Evolutionary conservation across 92 coral and sea anemone species (phyloP), one percentile per base, ranked within the genome.

Genomic region (Porites evermanni): DNA sequence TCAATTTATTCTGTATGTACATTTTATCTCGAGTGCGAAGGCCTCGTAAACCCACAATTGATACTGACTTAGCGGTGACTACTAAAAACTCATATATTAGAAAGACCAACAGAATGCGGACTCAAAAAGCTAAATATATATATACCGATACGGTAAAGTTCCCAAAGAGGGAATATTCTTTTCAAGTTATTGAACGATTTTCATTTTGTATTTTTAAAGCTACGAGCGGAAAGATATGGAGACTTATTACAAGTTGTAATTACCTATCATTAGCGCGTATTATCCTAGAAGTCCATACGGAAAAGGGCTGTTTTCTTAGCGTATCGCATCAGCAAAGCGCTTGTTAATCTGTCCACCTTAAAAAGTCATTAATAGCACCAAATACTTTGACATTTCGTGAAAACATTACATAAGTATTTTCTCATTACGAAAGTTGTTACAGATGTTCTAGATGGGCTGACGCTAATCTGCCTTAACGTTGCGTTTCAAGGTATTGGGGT

Each of bases 351-450:
- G 72, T 64, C 74, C 87, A 13, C 87, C 87, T 83, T 83, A 83
- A 83, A 74, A 83, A 64, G 87, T 72, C 70, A 91, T 78, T 92
- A 92, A 92, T 86, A 79, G 82, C 86, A 84, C 87, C 83, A 87
- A 72, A 91, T 53, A 80, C 74, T 75, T 20, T 89, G 97, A 92
- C 95, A 89, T 88, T 70, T 94, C 91, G 69, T 94, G 97, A 94
- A 89, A 92, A 76, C 94, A 94, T 94, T 94, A 94, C 72, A 70
- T 26, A 44, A 78, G 38, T 86, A 76, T 85, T 79, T 86, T 72
- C 64, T 93, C 93, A 92, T 94, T 92, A 94, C 32, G 80, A 89
- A 87, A 90, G 92, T 83, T 89, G 88, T 92, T 92, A 84, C 91
- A 94, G 86, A 89, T 74, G 91, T 86, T 75, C 56, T 13, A 68